These are phyloP conservation scores for Pelodytes ibericus DNA, from an alignment of 2,797 vertebrate genomes.

Conservation along the genomic window DNA sequence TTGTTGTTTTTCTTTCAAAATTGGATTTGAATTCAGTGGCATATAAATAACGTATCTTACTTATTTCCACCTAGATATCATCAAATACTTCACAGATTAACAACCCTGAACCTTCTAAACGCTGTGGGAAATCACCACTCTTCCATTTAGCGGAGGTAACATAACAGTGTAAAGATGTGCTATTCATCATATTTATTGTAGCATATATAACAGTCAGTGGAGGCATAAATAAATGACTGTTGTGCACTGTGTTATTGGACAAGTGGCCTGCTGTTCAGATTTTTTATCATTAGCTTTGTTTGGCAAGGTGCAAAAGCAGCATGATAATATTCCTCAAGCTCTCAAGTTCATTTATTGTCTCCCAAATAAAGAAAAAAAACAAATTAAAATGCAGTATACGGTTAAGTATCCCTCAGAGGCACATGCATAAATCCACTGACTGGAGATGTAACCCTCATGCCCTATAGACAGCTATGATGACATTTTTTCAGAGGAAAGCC, in stretches of 20 bases:
- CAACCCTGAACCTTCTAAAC: constrained; percentile 80
- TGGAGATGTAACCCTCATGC: no score
- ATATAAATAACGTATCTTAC: constrained; percentile 58
- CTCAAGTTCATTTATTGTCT: no score
- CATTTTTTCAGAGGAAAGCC: no score
- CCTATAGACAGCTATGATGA: no score
- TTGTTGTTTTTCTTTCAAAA: no score
- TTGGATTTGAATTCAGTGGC: no score
- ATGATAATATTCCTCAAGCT: background rate
- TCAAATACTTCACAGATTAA: constrained; percentile 79
- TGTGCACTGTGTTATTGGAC: background rate
- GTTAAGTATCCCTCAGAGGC: no score
- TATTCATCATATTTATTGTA: background rate
- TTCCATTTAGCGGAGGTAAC: constrained; percentile 95
- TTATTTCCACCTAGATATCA: constrained; percentile 74
- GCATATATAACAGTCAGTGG: constrained; percentile 4
- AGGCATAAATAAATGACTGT: background rate
- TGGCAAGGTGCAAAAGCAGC: background rate
- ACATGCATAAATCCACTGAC: no score
- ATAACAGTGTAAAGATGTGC: background rate
- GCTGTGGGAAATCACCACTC: constrained; percentile 89
- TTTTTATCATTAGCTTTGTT: background rate
- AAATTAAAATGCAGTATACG: no score
- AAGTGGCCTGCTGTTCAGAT: background rate
- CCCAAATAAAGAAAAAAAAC: no score